Evolutionary conservation across 2,113 vertebrate species (phyloP).

Genomic region (Tupaia tana): DNA sequence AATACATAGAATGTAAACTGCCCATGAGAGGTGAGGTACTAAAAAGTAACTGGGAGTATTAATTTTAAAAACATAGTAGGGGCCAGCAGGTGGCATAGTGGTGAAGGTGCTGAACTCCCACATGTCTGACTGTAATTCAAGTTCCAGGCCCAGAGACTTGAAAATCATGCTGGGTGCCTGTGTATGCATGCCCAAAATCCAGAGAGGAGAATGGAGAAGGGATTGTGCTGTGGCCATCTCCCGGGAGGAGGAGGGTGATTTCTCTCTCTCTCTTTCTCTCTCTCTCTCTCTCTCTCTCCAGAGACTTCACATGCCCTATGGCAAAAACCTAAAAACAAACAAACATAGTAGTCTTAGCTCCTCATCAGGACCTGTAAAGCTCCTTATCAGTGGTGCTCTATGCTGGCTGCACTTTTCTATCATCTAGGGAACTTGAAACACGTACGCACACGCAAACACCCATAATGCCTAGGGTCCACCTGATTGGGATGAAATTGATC

Average conservation of each 20-base stretch:
- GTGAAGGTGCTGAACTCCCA: no score
- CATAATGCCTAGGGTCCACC: not conserved
- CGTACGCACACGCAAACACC: not conserved
- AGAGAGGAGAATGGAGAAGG: no score
- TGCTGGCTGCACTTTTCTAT: not conserved
- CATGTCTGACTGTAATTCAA: no score
- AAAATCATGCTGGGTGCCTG: no score
- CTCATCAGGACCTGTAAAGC: not conserved
- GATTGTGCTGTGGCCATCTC: no score
- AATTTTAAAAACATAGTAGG: not conserved
- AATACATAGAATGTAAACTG: not conserved
- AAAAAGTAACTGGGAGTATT: conserved; percentile 1
- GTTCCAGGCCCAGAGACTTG: no score
- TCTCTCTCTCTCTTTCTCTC: no score
- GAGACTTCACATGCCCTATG: no score
- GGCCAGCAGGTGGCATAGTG: no score
- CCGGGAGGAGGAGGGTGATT: no score
- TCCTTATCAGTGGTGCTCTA: not conserved
- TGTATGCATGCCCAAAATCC: no score
- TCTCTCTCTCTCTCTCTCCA: no score
- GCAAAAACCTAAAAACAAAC: not conserved
- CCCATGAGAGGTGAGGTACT: not conserved
- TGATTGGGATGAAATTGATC: not conserved
- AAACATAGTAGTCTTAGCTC: not conserved
- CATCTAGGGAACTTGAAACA: not conserved